Percentiles rank a stretch among this genome's conserved stretches.
Evolutionary conservation across 1,140 invertebrate genomes (phyloP).

Genomic region (Cylas formicarius): DNA sequence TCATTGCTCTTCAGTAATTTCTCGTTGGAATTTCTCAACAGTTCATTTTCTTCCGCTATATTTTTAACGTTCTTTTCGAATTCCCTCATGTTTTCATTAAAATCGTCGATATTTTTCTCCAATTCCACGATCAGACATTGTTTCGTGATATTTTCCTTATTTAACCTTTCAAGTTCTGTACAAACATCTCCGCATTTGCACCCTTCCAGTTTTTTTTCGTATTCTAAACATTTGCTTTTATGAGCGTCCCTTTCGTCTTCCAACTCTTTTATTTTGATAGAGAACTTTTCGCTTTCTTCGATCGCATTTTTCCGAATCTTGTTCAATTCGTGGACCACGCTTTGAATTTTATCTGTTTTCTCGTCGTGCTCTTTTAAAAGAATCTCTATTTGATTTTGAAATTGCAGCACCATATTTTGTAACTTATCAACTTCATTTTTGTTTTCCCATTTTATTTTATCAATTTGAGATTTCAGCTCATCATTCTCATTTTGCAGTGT

Average conservation of each 20-base stretch:
- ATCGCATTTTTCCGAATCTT: slow-evolving; percentile 7
- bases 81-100: slow-evolving; percentile 17
- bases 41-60: slow-evolving; percentile 6
- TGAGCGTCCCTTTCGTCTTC: slow-evolving; percentile 9
- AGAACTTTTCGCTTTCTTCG: slow-evolving; percentile 4
- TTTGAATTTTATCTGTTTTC: slow-evolving; percentile 11
- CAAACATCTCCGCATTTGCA: slow-evolving; percentile 8
- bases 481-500: slow-evolving; percentile 3
- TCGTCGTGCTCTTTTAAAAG: slow-evolving; percentile 16
- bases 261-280: slow-evolving; percentile 6
- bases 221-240: neutral
- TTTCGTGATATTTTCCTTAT: slow-evolving; percentile 11
- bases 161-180: slow-evolving; percentile 6
- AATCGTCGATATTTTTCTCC: slow-evolving; percentile 15
- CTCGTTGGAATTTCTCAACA: slow-evolving; percentile 4
- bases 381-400: slow-evolving; percentile 14
- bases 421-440: slow-evolving; percentile 3
- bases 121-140: slow-evolving; percentile 15
- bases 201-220: neutral
- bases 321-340: slow-evolving; percentile 12
- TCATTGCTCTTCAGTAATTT: neutral
- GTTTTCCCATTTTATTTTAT: slow-evolving; percentile 11
- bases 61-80: slow-evolving; percentile 11
- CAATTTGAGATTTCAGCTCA: slow-evolving; percentile 2
- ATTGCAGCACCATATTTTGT: slow-evolving; percentile 3